Evolutionary conservation across 2,113 vertebrate species (phyloP), one percentile per base, ranked within the genome.

Genomic region (Scortum barcoo): DNA sequence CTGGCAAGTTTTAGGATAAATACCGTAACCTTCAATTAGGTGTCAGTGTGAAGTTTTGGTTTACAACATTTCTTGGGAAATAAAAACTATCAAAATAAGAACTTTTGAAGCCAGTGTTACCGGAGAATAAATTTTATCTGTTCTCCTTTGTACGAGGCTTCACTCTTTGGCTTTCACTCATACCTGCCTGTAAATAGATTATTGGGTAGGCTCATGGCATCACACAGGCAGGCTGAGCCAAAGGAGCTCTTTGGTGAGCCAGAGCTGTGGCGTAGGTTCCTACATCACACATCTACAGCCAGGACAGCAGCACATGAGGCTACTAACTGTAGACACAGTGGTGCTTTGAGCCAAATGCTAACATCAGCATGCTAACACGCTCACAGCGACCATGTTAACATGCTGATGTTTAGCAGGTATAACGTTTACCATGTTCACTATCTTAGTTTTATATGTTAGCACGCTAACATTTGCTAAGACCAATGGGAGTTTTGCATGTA

Each of bases 1-100:
- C 63, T 86, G 40, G 62, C 17, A 71, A 73, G 74, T 88, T 92
- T 89, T 46, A 72, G 58, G 61, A 72, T 80, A 91, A 85, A 92
- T 86, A 88, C 78, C 36, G 40, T 16, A 90, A 89, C 89, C 74
- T 19, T 62, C 65, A 66, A 91, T 93, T 84, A 86, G 42, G 79
- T n/a, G 57, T 70, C 20, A 24, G 20, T 54, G 57, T 74, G 46
- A 83, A 51, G 76, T 89, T 90, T 86, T 73, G 53, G 40, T 74
- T 86, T 33, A 66, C 76, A 68, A 71, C 46, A 28, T 80, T 19
- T 84, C 56, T 63, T 48, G 44, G 30, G 7, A 11, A 14, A 44
- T 78, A 50, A 38, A 51, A 73, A 72, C 53, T n/a, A 66, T 36
- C 42, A 60, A 44, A 46, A 33, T 24, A 20, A 57, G 36, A 73